A percentile compares a stretch with the other conserved stretches of the same genome.
These are phyloP conservation scores for Drosophila obscura DNA, from an alignment of 1,140 invertebrate genomes.

Conservation along the genomic window DNA sequence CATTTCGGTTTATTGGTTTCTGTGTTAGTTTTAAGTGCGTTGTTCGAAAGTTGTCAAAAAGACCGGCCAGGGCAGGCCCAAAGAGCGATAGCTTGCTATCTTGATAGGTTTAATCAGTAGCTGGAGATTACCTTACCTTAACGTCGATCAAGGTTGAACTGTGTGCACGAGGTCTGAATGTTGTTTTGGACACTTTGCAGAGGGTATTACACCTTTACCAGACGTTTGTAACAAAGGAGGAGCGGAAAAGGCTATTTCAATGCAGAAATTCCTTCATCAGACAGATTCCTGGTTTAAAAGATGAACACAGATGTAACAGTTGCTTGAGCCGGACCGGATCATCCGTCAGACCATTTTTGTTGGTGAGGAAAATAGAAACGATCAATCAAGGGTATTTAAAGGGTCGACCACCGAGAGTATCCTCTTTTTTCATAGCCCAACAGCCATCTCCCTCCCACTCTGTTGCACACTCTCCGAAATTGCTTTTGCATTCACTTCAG, in stretches of 20 bases:
- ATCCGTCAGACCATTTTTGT: too few relatives aligned
- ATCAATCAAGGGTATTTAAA: too few relatives aligned
- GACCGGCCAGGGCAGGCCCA: slow-evolving; percentile 8
- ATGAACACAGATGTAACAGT: not conserved
- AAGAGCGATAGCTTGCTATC: slow-evolving; percentile 39
- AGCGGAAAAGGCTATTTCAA: too few relatives aligned
- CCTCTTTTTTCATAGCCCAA: too few relatives aligned
- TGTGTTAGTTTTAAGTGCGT: slow-evolving; percentile 21
- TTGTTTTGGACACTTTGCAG: not conserved
- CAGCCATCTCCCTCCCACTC: too few relatives aligned
- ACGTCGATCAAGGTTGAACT: slow-evolving; percentile 37
- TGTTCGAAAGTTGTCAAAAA: slow-evolving; percentile 38
- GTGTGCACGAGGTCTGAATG: slow-evolving; percentile 16
- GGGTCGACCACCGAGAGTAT: too few relatives aligned
- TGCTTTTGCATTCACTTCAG: slow-evolving; percentile 12
- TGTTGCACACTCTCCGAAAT: too few relatives aligned
- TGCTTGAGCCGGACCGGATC: too few relatives aligned
- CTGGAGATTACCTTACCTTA: slow-evolving; percentile 14
- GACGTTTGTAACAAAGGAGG: not conserved
- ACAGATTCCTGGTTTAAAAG: not conserved
- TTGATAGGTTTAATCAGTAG: slow-evolving; percentile 40
- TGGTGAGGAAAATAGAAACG: too few relatives aligned
- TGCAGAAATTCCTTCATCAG: too few relatives aligned
- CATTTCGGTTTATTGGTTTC: slow-evolving; percentile 26
- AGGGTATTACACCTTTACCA: not conserved